Evolutionary conservation across 2,888 invertebrate genomes (phyloP), one percentile per base, ranked within the genome.

Genomic region (Mesorhabditis sp.): DNA sequence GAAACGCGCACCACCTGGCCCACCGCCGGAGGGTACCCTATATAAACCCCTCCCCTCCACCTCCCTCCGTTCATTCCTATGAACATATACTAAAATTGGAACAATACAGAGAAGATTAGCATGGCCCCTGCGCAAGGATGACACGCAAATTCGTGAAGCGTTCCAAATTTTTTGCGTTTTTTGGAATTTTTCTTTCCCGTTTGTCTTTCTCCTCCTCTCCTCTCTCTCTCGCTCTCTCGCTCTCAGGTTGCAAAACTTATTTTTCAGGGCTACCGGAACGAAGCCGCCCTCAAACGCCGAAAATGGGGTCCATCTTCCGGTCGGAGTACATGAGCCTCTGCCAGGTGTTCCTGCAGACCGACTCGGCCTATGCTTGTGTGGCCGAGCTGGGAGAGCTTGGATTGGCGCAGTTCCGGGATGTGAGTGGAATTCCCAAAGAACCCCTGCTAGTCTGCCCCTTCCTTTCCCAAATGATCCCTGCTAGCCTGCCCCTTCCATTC

Each of bases 31-130:
- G 28, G 28, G 28, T 28, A 28, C 28, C 28, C 28, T 28, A 28
- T 28, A 28, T 28, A 28, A 28, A 28, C 28, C 28, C 28, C 28
- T 28, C 28, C 28, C 28, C 28, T 28, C 28, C 28, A 28, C 28
- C 2, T 28, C 28, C 28, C 28, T 1, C 28, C 58, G 58, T 50
- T 50, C 58, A 50, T 50, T 50, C 58, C 58, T 50, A 50, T 50
- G 75, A 76, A 82, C 83, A 85, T 82, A 82, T 83, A 83, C 91
- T 91, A 91, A 91, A 91, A 91, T 91, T 91, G 91, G 91, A 91
- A 92, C 91, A 91, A 92, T 92, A 92, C 91, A 92, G 91, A 92
- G 92, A 92, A 92, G 91, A 92, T 92, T 91, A 92, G 91, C 91
- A 91, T 92, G 91, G 91, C 91, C 91, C 91, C 91, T 92, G 91